Base-by-base conservation (phyloP, 2,113 vertebrate species). In the Malurus alboscapulatus region DNA sequence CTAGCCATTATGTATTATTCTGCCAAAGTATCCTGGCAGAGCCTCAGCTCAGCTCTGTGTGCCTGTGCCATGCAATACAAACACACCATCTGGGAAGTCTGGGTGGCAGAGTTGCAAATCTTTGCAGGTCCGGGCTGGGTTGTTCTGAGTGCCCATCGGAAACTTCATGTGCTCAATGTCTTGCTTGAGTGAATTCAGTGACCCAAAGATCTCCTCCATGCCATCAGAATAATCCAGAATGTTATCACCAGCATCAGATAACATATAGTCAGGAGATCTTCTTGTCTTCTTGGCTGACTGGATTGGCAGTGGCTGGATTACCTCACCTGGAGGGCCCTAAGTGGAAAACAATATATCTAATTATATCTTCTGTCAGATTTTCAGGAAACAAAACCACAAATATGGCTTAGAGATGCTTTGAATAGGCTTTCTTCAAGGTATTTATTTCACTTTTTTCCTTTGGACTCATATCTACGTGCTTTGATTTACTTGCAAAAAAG, bases 151-250 rank as follows among this genome's bases (percentile, higher is more conserved):
- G 48, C 99, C 99, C 98, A 99, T 98, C 5, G 99, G 99, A 78
- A 99, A 99, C 92, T 99, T 99, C 99, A 99, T 99, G 29, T 99
- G 98, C 78, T 99, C 99, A 2, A 99, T 99, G 90, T 99, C 99
- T 94, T 99, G 98, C 85, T 99, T 99, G 90, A 99, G 97, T 79
- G 98, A 98, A 92, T 99, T 99, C 75, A 99, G 94, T 0, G 99
- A 99, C 72, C 98, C 98, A 62, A 99, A 99, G 92, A 99, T 99
- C 92, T 99, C 98, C 90, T 99, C 99, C 99, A 99, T 99, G 87
- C 98, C 99, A 81, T 99, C 99, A 0, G 98, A 97, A 32, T 99
- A 99, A 91, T 99, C 99, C 96, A 98, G 97, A 84, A 98, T 97
- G 48, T 96, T 97, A 65, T 98, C 98, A 2, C 97, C 98, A 58